phyloP scores from a whole-genome alignment of 2,113 vertebrate genomes.

The Gorsachius goisagi region DNA sequence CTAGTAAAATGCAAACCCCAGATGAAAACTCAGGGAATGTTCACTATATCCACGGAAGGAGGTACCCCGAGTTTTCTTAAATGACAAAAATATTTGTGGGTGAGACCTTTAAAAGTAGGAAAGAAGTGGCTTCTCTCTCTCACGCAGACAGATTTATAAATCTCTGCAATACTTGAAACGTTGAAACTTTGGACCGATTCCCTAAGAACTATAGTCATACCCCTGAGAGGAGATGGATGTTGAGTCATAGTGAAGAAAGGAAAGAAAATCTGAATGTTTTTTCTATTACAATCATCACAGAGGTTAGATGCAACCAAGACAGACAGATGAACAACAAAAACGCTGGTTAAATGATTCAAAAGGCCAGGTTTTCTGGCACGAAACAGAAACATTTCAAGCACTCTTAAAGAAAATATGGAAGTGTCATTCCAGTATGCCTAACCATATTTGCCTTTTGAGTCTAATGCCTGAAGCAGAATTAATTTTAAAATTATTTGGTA shows the following conservation, averaged over 20 bases:
- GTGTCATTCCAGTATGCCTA: neutral
- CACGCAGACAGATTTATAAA: neutral
- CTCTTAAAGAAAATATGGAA: neutral
- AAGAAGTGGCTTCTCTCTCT: neutral
- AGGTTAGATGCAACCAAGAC: constrained; percentile 27
- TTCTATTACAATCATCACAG: constrained; percentile 29
- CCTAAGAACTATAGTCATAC: constrained; percentile 41
- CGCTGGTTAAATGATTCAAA: constrained; percentile 40
- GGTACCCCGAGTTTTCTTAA: neutral
- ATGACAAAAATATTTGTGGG: neutral
- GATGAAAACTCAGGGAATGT: neutral
- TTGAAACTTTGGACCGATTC: constrained; percentile 38
- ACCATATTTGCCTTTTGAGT: neutral
- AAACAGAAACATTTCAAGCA: neutral
- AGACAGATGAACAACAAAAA: constrained; percentile 48
- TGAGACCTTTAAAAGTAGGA: neutral
- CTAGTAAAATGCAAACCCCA: neutral
- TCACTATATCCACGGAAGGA: neutral
- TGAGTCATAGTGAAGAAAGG: constrained; percentile 53
- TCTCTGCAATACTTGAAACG: neutral
- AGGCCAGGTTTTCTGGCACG: neutral
- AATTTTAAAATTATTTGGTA: neutral
- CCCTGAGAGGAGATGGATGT: constrained; percentile 50
- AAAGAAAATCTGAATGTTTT: constrained; percentile 49
- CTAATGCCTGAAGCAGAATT: neutral